These are phyloP conservation scores for Timema cristinae DNA, from an alignment of 2,888 invertebrate genomes.

Conservation along the genomic window DNA sequence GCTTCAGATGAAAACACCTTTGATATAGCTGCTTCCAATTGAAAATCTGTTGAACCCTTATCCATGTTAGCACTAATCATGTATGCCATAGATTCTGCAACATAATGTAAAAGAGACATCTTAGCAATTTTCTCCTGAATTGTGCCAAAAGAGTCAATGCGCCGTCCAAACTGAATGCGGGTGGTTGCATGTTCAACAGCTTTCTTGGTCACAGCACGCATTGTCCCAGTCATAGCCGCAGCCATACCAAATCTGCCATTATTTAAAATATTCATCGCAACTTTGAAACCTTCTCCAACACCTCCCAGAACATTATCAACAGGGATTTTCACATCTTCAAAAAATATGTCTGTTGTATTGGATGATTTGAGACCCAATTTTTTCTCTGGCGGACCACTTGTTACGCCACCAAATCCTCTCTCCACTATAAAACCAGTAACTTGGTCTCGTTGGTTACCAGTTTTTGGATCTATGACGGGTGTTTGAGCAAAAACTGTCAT, in stretches of 20 bases:
- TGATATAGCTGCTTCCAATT: constrained; percentile 96
- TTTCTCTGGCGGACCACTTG: constrained; percentile 90
- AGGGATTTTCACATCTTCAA: constrained; percentile 88
- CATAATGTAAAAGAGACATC: constrained; percentile 89
- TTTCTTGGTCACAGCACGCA: constrained; percentile 79
- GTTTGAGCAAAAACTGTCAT: constrained; percentile 98
- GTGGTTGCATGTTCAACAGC: constrained; percentile 89
- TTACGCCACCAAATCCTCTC: constrained; percentile 87
- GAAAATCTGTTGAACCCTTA: constrained; percentile 84
- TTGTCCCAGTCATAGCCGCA: constrained; percentile 88
- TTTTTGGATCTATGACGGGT: constrained; percentile 63
- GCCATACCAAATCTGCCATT: constrained; percentile 99
- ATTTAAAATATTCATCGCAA: constrained; percentile 98
- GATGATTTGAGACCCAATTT: constrained; percentile 99
- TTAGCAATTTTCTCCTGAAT: constrained; percentile 92
- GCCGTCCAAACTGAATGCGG: constrained; percentile 85
- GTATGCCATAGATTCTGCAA: constrained; percentile 90
- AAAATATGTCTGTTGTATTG: constrained; percentile 90
- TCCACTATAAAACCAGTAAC: constrained; percentile 95
- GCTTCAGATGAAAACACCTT: constrained; percentile 93
- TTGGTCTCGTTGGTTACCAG: constrained; percentile 59
- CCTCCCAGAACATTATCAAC: constrained; percentile 84
- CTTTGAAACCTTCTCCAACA: constrained; percentile 86
- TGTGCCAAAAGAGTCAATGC: constrained; percentile 73
- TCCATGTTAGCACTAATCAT: constrained; percentile 98